Conservation (phyloP, 2,113 vertebrate genomes). For the Salvelinus fontinalis region DNA sequence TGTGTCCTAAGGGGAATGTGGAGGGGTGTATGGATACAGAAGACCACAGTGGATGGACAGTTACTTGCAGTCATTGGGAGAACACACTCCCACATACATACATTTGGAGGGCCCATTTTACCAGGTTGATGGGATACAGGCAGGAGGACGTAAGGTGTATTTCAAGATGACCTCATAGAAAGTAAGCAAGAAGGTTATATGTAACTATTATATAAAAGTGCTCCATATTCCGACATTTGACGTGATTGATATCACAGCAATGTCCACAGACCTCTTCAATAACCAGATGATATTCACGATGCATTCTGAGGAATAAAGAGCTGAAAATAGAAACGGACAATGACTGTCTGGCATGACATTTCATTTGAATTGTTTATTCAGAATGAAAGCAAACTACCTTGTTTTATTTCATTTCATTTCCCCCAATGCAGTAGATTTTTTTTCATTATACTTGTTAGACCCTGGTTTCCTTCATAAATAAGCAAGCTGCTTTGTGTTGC, state of each 20-base stretch:
- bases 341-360: neutral
- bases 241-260: neutral
- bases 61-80: too few species aligned
- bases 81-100: neutral
- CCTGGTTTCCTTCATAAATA: constrained; percentile 77
- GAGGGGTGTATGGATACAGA: too few species aligned
- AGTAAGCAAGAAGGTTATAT: neutral
- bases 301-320: neutral
- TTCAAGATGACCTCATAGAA: too few species aligned
- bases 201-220: neutral
- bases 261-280: neutral
- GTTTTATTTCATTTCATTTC: constrained; percentile 21
- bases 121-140: neutral
- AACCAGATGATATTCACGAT: too few species aligned
- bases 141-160: too few species aligned
- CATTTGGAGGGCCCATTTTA: neutral
- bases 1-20: too few species aligned
- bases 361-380: constrained; percentile 42
- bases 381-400: constrained; percentile 24
- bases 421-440: constrained; percentile 35
- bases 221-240: neutral
- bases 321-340: neutral
- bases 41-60: too few species aligned
- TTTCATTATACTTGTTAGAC: constrained; percentile 64
- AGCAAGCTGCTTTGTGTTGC: constrained; percentile 65